Evolutionary conservation across 2,797 vertebrate genomes (phyloP).

Genomic region (Gymnocypris eckloni): DNA sequence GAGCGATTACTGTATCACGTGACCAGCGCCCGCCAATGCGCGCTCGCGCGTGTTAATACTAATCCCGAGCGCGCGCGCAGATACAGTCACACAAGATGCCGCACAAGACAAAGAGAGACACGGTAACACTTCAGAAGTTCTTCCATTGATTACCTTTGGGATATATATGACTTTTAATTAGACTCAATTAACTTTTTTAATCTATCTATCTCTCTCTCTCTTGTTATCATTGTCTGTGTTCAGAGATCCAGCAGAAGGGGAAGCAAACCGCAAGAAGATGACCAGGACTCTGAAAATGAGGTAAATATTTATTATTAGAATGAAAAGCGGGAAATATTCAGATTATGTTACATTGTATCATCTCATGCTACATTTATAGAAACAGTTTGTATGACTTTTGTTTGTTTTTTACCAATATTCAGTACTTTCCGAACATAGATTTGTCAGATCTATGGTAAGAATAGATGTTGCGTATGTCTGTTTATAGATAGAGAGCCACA

Average conservation of each 20-base stretch:
- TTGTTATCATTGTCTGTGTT: constrained; percentile 48
- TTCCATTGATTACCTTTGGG: background rate
- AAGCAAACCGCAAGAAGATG: constrained; percentile 71
- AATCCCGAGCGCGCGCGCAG: background rate
- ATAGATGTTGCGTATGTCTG: no score
- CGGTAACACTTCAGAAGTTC: constrained; percentile 66
- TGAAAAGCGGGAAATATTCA: background rate
- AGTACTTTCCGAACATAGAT: no score
- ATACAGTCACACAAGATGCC: constrained; percentile 65
- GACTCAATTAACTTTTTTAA: background rate
- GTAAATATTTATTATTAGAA: constrained; percentile 56
- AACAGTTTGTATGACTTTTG: no score
- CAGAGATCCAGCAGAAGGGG: constrained; percentile 73
- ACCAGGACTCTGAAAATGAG: constrained; percentile 66
- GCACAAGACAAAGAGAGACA: constrained; percentile 77
- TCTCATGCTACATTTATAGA: background rate
- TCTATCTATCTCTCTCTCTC: background rate
- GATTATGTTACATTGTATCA: background rate
- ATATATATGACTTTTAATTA: background rate
- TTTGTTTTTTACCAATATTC: no score
- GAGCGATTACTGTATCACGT: background rate
- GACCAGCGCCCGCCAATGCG: background rate
- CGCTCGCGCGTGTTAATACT: background rate
- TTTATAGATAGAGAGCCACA: background rate
- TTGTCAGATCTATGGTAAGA: no score